These are phyloP conservation scores for Drosophila mayaguana DNA, from an alignment of 2,888 invertebrate genomes.

Conservation along the genomic window DNA sequence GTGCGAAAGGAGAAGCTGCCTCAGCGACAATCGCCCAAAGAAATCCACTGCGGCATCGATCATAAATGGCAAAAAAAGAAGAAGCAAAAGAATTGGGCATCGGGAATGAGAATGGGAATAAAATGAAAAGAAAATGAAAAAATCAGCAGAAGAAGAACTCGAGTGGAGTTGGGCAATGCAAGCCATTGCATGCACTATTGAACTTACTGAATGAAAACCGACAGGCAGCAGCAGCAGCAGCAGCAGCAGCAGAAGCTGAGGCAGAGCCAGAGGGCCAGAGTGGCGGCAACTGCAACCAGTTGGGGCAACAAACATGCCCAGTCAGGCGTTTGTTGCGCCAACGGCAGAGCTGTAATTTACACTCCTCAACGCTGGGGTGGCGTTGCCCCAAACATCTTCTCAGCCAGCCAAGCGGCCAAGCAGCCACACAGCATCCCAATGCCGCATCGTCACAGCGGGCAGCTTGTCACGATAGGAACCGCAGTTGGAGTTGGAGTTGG, in stretches of 20 bases:
- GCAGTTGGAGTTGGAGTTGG: constrained; percentile 9
- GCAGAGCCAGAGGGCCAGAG: constrained; percentile 1
- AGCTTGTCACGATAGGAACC: constrained; percentile 71
- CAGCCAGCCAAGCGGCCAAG: constrained; percentile 15
- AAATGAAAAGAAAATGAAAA: background rate
- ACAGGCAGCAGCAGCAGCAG: constrained; percentile 57
- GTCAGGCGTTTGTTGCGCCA: constrained; percentile 64
- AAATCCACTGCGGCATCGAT: constrained; percentile 77
- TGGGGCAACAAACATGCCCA: constrained; percentile 54
- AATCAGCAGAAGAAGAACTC: constrained; percentile 22
- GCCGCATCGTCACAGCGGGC: constrained; percentile 69
- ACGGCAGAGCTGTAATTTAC: constrained; percentile 76
- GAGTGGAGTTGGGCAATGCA: constrained; percentile 31
- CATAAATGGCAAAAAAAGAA: constrained; percentile 56
- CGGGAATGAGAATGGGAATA: constrained; percentile 51
- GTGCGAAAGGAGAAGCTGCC: constrained; percentile 48
- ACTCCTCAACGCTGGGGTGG: constrained; percentile 73
- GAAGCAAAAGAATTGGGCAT: background rate
- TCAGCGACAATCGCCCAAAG: constrained; percentile 67
- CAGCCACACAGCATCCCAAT: constrained; percentile 40
- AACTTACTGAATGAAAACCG: constrained; percentile 79
- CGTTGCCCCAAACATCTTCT: constrained; percentile 50
- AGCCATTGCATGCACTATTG: constrained; percentile 78
- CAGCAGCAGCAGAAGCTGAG: background rate
- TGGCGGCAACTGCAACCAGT: constrained; percentile 33